Percentiles rank a stretch among this genome's conserved stretches.
Evolutionary conservation across 1,140 invertebrate species (phyloP).

Genomic region (Aleiodes sp.): DNA sequence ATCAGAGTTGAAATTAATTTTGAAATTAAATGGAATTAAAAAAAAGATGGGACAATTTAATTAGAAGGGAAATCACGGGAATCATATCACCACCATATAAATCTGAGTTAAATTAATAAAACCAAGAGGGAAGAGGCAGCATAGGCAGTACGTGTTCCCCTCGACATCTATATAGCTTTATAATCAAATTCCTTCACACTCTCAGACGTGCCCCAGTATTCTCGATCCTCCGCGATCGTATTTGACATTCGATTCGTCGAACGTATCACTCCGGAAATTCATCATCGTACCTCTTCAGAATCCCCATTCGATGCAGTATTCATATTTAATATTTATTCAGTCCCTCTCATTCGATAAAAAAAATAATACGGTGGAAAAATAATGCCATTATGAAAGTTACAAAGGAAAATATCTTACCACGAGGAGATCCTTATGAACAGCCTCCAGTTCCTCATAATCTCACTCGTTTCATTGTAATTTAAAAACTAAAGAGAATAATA

Average conservation of each 20-base stretch:
- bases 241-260: neutral
- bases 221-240: neutral
- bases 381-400: neutral
- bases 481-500: neutral
- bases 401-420: neutral
- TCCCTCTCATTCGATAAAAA: too few species aligned
- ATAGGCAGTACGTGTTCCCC: neutral
- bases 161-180: neutral
- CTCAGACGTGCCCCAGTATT: conserved; percentile 6
- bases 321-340: neutral
- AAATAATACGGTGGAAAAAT: too few species aligned
- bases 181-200: conserved; percentile 22
- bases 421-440: neutral
- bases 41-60: neutral
- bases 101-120: conserved; percentile 3
- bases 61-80: neutral
- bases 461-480: too few species aligned
- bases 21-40: neutral
- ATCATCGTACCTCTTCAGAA: neutral
- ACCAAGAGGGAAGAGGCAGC: neutral
- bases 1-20: conserved; percentile 3
- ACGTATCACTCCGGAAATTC: neutral
- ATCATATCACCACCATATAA: neutral
- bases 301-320: neutral
- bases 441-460: conserved; percentile 3